These are phyloP conservation scores for Mormyrops attenuatus DNA, from an alignment of 2,797 vertebrate species.

Conservation along the genomic window DNA sequence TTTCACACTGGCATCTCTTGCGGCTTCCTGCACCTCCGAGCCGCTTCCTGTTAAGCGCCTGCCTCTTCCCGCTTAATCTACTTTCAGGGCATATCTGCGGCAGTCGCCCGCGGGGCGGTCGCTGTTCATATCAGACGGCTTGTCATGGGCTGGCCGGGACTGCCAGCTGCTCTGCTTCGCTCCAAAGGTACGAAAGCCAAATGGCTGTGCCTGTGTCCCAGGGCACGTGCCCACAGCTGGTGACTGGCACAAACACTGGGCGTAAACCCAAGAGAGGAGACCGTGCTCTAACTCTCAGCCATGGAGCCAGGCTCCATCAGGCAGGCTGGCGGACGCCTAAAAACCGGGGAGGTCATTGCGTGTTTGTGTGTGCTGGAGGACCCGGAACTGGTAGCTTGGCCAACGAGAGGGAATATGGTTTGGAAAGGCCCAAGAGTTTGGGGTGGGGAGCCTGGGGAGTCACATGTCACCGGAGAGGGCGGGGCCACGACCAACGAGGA, in stretches of 20 bases:
- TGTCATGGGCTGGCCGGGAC: background rate
- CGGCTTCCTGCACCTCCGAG: background rate
- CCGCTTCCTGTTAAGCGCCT: background rate
- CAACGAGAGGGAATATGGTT: conserved; percentile 15
- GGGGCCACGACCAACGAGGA: background rate
- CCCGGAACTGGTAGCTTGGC: background rate
- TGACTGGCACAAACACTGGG: background rate
- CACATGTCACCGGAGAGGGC: background rate
- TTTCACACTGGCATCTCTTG: background rate
- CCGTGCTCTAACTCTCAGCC: background rate
- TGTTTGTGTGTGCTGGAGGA: background rate
- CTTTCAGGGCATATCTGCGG: background rate
- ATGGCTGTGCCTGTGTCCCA: background rate
- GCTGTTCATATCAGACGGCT: background rate
- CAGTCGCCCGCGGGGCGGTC: background rate
- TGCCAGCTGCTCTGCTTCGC: background rate
- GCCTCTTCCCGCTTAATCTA: background rate
- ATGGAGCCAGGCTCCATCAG: background rate
- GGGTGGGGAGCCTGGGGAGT: conserved; percentile 7
- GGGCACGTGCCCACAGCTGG: background rate
- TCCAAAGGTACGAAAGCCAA: background rate
- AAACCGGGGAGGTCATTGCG: background rate
- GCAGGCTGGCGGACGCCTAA: background rate
- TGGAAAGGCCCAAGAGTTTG: conserved; percentile 18
- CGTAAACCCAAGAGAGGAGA: background rate